Percentiles rank a stretch among this genome's conserved stretches.
These are phyloP conservation scores for Ommatoiulus sabulosus DNA, from an alignment of 2,888 invertebrate species.

Conservation along the genomic window DNA sequence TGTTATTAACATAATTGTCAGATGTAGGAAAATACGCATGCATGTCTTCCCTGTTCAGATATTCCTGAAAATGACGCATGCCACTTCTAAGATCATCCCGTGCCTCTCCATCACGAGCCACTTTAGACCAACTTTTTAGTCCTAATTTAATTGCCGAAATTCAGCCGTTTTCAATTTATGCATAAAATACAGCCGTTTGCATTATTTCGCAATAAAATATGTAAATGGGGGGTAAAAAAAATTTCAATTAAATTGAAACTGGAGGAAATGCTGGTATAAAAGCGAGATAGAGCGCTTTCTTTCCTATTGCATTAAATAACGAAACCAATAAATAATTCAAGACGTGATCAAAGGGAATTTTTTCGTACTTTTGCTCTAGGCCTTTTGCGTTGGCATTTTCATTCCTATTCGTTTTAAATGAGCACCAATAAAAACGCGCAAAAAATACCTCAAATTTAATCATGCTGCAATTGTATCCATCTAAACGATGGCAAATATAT, in stretches of 20 bases:
- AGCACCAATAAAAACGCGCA: background rate
- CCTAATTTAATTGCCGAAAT: background rate
- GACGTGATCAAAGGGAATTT: background rate
- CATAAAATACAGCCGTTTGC: background rate
- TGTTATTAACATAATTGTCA: too few species aligned
- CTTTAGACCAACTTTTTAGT: too few species aligned
- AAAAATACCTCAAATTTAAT: background rate
- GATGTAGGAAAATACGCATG: too few species aligned
- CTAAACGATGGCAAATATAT: background rate
- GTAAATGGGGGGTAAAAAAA: background rate
- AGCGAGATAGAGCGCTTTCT: background rate
- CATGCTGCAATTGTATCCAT: background rate
- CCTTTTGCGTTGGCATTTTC: too few species aligned
- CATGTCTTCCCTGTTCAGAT: too few species aligned
- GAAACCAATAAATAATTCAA: background rate
- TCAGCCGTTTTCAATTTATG: background rate
- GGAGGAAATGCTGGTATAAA: background rate
- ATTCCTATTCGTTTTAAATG: background rate
- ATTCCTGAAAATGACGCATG: too few species aligned
- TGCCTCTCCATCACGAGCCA: too few species aligned
- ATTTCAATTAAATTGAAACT: background rate
- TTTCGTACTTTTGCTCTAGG: slow-evolving; percentile 11
- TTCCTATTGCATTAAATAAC: background rate
- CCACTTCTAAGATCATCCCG: too few species aligned
- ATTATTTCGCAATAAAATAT: slow-evolving; percentile 10